phyloP scores from a whole-genome alignment of 2,797 vertebrate genomes.

The Nannoperca obscura region DNA sequence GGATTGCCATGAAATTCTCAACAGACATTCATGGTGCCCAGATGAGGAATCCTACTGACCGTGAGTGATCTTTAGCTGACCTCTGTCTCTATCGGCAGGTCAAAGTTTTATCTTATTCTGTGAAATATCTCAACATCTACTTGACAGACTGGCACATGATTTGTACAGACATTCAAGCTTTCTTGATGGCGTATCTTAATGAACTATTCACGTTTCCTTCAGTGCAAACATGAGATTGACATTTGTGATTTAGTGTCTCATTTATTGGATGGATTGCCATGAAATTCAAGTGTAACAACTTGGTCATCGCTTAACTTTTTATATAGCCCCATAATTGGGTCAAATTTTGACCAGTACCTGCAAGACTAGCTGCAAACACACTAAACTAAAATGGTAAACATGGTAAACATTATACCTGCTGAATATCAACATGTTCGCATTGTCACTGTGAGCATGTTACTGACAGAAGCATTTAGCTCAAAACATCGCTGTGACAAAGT shows the following conservation, averaged over 20 bases:
- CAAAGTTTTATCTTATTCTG: background rate
- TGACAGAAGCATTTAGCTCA: background rate
- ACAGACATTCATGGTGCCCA: background rate
- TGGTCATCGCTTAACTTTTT: background rate
- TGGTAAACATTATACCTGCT: too few species aligned
- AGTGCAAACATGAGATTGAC: background rate
- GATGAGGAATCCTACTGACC: background rate
- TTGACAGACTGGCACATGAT: background rate
- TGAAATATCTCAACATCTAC: conserved; percentile 2
- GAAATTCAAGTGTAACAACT: background rate
- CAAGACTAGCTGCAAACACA: background rate
- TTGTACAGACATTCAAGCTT: background rate
- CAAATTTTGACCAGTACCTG: background rate
- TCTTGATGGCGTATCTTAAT: too few species aligned
- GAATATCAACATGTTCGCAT: background rate
- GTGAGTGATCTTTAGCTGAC: background rate
- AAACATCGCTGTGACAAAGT: background rate
- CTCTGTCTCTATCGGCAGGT: background rate
- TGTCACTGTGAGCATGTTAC: background rate
- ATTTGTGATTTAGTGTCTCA: background rate
- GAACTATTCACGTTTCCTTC: background rate
- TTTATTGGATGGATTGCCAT: background rate
- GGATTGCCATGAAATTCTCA: background rate
- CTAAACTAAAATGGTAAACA: background rate
- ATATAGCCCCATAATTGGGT: background rate